These are phyloP conservation scores for Rotaria sp. DNA, from an alignment of 2,888 invertebrate species.

Conservation along the genomic window DNA sequence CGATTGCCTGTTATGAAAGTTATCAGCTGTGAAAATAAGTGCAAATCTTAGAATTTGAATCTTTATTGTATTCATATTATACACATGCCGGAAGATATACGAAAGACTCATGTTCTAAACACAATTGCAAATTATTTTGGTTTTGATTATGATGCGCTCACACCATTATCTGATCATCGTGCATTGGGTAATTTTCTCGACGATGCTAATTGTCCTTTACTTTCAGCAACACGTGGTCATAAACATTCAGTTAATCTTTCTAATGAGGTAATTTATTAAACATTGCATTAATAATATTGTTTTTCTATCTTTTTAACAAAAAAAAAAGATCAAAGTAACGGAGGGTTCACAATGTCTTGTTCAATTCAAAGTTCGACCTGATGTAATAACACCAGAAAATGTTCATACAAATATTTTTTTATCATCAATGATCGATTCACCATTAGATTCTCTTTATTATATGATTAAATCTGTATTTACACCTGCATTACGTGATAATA, in stretches of 20 bases:
- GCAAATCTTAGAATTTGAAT: background rate
- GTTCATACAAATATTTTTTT: slow-evolving; percentile 61
- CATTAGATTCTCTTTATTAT: slow-evolving; percentile 62
- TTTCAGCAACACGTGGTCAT: slow-evolving; percentile 47
- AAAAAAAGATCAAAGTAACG: background rate
- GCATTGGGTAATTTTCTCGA: slow-evolving; percentile 57
- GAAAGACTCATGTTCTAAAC: slow-evolving; percentile 33
- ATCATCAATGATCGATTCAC: slow-evolving; percentile 62
- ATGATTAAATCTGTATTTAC: slow-evolving; percentile 63
- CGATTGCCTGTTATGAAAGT: background rate
- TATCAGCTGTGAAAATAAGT: background rate
- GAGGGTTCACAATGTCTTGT: slow-evolving; percentile 51
- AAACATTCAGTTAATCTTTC: background rate
- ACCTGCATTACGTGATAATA: slow-evolving; percentile 51
- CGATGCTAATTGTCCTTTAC: slow-evolving; percentile 54
- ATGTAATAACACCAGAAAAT: slow-evolving; percentile 61
- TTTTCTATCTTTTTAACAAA: no score
- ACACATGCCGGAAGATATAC: slow-evolving; percentile 37
- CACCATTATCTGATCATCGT: slow-evolving; percentile 47
- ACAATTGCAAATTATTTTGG: slow-evolving; percentile 51
- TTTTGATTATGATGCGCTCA: slow-evolving; percentile 45
- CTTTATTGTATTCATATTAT: background rate
- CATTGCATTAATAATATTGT: no score
- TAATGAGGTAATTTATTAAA: slow-evolving; percentile 19
- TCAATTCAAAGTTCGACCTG: slow-evolving; percentile 63